Base-by-base conservation (phyloP, 2,113 vertebrate species). In the Physeter macrocephalus region DNA sequence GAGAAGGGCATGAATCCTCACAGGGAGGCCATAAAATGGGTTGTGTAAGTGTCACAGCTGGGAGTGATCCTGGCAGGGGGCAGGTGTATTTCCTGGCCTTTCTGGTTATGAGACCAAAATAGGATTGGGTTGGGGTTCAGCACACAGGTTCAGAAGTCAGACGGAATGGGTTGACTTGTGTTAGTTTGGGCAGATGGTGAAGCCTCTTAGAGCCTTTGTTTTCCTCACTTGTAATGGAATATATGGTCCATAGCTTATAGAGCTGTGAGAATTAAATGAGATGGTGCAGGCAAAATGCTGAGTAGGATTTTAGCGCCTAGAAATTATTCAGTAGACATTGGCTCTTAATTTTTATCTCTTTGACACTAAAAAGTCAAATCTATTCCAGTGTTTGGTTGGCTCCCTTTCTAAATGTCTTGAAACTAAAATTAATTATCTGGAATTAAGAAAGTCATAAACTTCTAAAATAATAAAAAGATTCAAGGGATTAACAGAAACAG, bases 391-490 rank as follows among this genome's bases (percentile, higher is more conserved):
- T 66, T 93, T 62, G 71, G 52, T 54, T 80, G 62, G 31, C 17
- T 86, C 13, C 6, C 2, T 86, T 94, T 64, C 41, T 41, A 71
- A 77, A 39, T 89, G 15, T 71, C 62, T 93, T 86, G 74, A 90
- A 49, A 83, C 4, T 52, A 72, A 81, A 39, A 29, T 78, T 41
- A 92, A 84, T 90, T 67, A n/a, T 84, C 49, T 85, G 11, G 52
- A 95, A 52, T 72, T 14, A 59, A 57, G 61, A 61, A 84, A 91
- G 3, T 61, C n/a, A 17, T 77, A 36, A 29, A 43, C 89, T 93
- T 93, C 43, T 95, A 71, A 96, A 95, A 88, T 54, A 91, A 85
- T 66, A 74, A 66, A 95, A 54, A 62, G 52, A 80, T 61, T 80
- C 64, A 91, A 49, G 15, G 21, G 8, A 41, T 87, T 72, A 64